phyloP scores from a whole-genome alignment of 1,140 invertebrate genomes.

The Octopus bimaculoides region DNA sequence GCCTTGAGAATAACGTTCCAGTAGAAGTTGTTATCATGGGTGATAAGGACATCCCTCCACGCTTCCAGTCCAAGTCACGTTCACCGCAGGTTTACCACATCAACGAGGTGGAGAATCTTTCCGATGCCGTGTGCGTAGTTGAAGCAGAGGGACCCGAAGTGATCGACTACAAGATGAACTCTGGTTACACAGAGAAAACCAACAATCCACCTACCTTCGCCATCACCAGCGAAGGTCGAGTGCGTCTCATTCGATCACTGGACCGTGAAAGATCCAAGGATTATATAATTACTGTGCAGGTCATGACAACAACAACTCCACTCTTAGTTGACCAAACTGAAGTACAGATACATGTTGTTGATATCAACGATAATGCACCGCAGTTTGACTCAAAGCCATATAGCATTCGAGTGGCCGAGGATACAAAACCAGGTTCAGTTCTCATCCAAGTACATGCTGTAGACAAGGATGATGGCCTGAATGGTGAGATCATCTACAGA shows the following conservation, averaged over 20 bases:
- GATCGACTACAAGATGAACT: slow-evolving; percentile 69
- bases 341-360: slow-evolving; percentile 36
- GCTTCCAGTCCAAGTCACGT: slow-evolving; percentile 63
- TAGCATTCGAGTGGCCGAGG: slow-evolving; percentile 74
- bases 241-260: slow-evolving; percentile 69
- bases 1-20: slow-evolving; percentile 74
- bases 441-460: slow-evolving; percentile 70
- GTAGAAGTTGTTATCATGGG: slow-evolving; percentile 76
- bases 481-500: slow-evolving; percentile 36
- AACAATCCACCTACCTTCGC: slow-evolving; percentile 64
- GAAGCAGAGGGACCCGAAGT: slow-evolving; percentile 39
- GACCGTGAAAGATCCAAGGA: slow-evolving; percentile 76
- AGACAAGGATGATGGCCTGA: slow-evolving; percentile 62
- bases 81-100: slow-evolving; percentile 72
- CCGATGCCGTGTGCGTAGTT: slow-evolving; percentile 50
- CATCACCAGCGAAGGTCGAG: slow-evolving; percentile 71
- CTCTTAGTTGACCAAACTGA: slow-evolving; percentile 35
- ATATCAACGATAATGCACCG: slow-evolving; percentile 47
- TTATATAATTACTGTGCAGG: slow-evolving; percentile 35
- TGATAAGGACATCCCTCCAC: slow-evolving; percentile 68
- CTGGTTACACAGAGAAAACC: slow-evolving; percentile 57
- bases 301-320: slow-evolving; percentile 32
- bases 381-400: slow-evolving; percentile 72
- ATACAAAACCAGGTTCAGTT: slow-evolving; percentile 73
- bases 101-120: slow-evolving; percentile 72